Conservation (phyloP, 2,113 vertebrate species). For the Macquaria australasica region DNA sequence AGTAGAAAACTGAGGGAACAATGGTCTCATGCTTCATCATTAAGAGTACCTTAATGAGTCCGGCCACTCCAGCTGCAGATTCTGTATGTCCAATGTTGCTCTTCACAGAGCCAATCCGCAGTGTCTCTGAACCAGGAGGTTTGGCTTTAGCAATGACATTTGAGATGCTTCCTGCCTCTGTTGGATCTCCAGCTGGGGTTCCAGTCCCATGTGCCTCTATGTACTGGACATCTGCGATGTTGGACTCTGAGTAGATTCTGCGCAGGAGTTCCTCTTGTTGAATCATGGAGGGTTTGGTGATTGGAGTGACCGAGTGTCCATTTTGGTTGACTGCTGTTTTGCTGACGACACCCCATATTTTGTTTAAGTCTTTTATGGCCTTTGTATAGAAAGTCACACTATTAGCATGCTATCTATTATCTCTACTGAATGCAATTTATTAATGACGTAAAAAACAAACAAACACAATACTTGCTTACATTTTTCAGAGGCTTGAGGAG, state of each 20-base stretch:
- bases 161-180: slow-evolving; percentile 85
- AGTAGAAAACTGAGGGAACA: slow-evolving; percentile 89
- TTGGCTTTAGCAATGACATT: slow-evolving; percentile 81
- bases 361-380: slow-evolving; percentile 85
- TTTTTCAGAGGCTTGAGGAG: slow-evolving; percentile 87
- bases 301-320: slow-evolving; percentile 82
- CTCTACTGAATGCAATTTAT: neutral
- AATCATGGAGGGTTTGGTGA: slow-evolving; percentile 84
- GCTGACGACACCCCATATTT: slow-evolving; percentile 88
- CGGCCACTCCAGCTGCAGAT: slow-evolving; percentile 89
- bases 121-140: slow-evolving; percentile 57
- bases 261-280: slow-evolving; percentile 87
- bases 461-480: slow-evolving; percentile 65
- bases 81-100: slow-evolving; percentile 90
- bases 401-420: neutral
- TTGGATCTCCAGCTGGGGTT: slow-evolving; percentile 85
- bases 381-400: slow-evolving; percentile 54
- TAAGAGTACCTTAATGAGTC: slow-evolving; percentile 91
- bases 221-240: slow-evolving; percentile 86
- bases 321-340: slow-evolving; percentile 88
- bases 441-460: neutral
- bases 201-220: slow-evolving; percentile 90
- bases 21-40: slow-evolving; percentile 91
- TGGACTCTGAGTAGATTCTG: slow-evolving; percentile 82
- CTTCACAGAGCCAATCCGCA: slow-evolving; percentile 88